Evolutionary conservation across 2,113 vertebrate species (phyloP), one percentile per base, ranked within the genome.

Genomic region (Percina caprodes): DNA sequence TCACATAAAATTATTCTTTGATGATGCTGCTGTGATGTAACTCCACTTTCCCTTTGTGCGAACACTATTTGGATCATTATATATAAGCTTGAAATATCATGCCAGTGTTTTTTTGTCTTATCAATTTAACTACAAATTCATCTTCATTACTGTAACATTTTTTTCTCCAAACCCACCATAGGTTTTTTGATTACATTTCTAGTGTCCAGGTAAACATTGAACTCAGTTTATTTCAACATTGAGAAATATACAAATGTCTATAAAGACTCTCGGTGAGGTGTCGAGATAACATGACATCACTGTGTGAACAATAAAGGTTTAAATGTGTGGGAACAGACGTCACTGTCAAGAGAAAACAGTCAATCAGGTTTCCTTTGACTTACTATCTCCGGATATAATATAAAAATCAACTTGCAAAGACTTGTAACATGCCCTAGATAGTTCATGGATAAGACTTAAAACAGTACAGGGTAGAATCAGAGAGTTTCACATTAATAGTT

Each of bases 1-100:
- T 61, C 82, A 72, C 24, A 21, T 78, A 26, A 82, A 79, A 77
- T 84, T 35, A 77, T 63, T 89, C 62, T 75, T 51, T 69, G 68
- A 76, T 80, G 77, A 33, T 69, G 26, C 33, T 2, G n/a, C 51
- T 65, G 23, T 65, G 19, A 78, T 63, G 35, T 62, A 23, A 49
- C 19, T 26, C 5, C 10, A n/a, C 70, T 23, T 46, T 72, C 35
- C 19, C 23, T 58, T 70, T 46, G n/a, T 9, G 12, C 33, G 26
- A 30, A 56, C 56, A 56, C 18, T 33, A 15, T 45, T 26, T 30
- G n/a, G 10, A 62, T 48, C 9, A 48, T 18, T 62, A 18, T 48
- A 7, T 54, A 15, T 49, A 10, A 23, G 45, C 26, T 30, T 24
- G 12, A 69, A 68, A 51, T 69, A 46, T 16, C 14, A 72, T 8